Conservation (phyloP, 2,113 vertebrate genomes). For the Gasterosteus nipponicus region DNA sequence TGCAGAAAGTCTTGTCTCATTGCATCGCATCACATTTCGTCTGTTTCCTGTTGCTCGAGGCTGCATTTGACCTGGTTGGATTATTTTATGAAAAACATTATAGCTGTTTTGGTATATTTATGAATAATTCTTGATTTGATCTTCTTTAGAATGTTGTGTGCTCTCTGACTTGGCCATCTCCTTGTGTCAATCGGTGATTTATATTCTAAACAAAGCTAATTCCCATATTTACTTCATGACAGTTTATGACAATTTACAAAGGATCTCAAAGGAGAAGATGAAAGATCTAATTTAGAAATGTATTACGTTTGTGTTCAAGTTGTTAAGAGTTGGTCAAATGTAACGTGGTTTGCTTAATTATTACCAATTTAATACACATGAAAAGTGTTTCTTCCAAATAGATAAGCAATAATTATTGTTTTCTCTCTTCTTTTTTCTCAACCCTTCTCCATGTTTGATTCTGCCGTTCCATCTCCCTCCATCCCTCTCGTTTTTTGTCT, state of each 20-base stretch:
- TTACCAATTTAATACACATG: slow-evolving; percentile 7
- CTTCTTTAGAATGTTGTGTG: background rate
- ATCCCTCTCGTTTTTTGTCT: background rate
- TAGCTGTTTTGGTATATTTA: slow-evolving; percentile 6
- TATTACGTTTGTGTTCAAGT: slow-evolving; percentile 12
- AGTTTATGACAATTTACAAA: slow-evolving; percentile 6
- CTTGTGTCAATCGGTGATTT: background rate
- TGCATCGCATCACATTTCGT: slow-evolving; percentile 2
- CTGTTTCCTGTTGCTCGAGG: background rate
- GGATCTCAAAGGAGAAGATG: background rate
- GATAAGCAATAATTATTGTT: slow-evolving; percentile 41
- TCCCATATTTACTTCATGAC: background rate
- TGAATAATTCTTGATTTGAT: slow-evolving; percentile 1
- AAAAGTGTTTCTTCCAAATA: slow-evolving; percentile 8
- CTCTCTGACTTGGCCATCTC: background rate
- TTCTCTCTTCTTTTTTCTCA: slow-evolving; percentile 18
- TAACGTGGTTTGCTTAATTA: slow-evolving; percentile 14
- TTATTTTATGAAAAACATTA: background rate
- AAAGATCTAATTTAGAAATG: background rate
- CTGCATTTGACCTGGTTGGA: background rate
- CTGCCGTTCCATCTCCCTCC: background rate
- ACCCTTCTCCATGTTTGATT: background rate
- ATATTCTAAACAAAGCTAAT: background rate
- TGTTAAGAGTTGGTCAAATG: slow-evolving; percentile 14
- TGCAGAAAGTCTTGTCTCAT: slow-evolving; percentile 3